Evolutionary conservation across 2,888 invertebrate species (phyloP), one percentile per base, ranked within the genome.

Genomic region (Tetranychus piercei): DNA sequence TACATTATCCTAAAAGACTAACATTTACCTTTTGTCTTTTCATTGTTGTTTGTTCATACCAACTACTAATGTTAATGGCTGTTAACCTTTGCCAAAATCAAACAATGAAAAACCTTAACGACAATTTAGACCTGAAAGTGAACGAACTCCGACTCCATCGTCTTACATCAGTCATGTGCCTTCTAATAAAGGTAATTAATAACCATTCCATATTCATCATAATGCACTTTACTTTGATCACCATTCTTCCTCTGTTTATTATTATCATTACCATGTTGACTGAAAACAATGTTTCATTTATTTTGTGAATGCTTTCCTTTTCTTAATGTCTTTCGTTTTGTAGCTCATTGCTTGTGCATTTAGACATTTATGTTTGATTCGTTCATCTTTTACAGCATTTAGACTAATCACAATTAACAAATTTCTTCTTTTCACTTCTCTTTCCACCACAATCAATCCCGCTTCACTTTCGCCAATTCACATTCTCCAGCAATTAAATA

Each of bases 151-250:
- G 23, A 74, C 76, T 23, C 75, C 76, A 43, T 75, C 75, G 6
- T 75, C 76, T 18, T 23, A 73, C 20, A 75, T 69, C 43, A 76
- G 75, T 75, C 76, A 74, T 71, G 74, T 76, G 34, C 73, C 75
- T 64, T 75, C 75, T 22, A 76, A 74, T 55, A 76, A 75, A 76
- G 75, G 75, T 75, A 75, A 73, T 55, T 64, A 22, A 44, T 22
- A 23, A 34, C 44, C 65, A 65, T 65, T 18, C n/a, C 20, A 18
- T 20, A 66, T 66, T 66, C n/a, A 66, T 66, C 20, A 20, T 18
- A 66, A 66, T 66, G 18, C 20, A 20, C 11, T 65, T 65, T 6
- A 65, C 11, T 66, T 66, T 66, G 0, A 66, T 66, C 20, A 1
- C 15, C 11, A 66, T 15, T 11, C 2, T 20, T 66, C n/a, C 66